Percentiles rank a stretch among this genome's conserved stretches.
These are phyloP conservation scores for Astropecten irregularis DNA, from an alignment of 53 echinoderm and acorn worm genomes.

Conservation along the genomic window DNA sequence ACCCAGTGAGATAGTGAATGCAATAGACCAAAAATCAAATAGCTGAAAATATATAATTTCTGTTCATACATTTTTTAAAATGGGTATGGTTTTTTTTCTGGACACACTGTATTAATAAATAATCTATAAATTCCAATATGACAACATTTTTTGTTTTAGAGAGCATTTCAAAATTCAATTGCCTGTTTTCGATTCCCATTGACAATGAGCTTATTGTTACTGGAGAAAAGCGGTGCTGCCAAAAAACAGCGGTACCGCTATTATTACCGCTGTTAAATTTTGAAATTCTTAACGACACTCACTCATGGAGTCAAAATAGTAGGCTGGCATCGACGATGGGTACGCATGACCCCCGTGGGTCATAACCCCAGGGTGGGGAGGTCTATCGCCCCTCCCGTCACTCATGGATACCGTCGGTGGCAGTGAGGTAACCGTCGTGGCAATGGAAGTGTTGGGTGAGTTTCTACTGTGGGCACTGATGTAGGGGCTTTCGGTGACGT, in stretches of 20 bases:
- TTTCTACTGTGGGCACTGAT: slow-evolving; percentile 63
- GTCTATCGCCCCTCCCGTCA: slow-evolving; percentile 39
- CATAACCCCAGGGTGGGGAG: slow-evolving; percentile 25
- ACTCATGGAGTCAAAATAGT: slow-evolving; percentile 22
- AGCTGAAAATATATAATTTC: too few species aligned
- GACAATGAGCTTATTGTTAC: too few species aligned
- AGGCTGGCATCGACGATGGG: slow-evolving; percentile 47
- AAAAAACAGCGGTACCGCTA: too few species aligned
- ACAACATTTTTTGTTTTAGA: not conserved
- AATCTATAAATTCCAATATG: too few species aligned
- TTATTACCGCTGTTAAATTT: too few species aligned
- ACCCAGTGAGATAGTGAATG: too few species aligned
- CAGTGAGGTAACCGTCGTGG: slow-evolving; percentile 47
- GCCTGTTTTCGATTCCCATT: not conserved
- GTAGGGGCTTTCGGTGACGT: slow-evolving; percentile 47
- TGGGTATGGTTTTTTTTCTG: too few species aligned
- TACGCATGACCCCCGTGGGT: slow-evolving; percentile 40
- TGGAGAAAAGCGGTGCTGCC: too few species aligned
- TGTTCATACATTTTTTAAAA: too few species aligned
- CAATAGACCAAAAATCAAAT: too few species aligned
- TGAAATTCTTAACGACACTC: too few species aligned
- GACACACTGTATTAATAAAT: too few species aligned
- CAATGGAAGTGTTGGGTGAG: slow-evolving; percentile 46
- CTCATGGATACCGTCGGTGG: slow-evolving; percentile 61
- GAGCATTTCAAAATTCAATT: not conserved